A percentile compares a stretch with the other conserved stretches of the same genome.
Evolutionary conservation across 2,888 invertebrate genomes (phyloP).

Genomic region (Flexamia atlantica): DNA sequence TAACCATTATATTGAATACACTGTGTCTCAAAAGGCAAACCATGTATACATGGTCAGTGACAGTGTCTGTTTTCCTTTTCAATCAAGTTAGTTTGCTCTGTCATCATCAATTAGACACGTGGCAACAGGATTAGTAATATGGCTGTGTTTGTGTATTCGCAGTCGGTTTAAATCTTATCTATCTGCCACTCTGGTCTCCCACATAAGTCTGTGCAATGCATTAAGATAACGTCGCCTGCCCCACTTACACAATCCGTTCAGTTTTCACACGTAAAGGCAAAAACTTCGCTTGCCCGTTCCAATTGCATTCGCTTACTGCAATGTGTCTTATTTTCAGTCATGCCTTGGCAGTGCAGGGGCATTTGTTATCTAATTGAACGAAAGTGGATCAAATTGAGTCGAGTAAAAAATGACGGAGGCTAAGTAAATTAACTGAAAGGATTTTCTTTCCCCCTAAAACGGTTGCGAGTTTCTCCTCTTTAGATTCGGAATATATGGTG

Average conservation of each 20-base stretch:
- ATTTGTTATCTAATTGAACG: background rate
- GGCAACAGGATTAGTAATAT: too few relatives aligned
- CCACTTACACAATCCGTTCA: background rate
- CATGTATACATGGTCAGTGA: too few relatives aligned
- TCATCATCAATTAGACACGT: too few relatives aligned
- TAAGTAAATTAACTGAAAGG: constrained; percentile 11
- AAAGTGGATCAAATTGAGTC: constrained; percentile 6
- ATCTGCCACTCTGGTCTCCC: background rate
- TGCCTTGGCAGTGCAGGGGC: background rate
- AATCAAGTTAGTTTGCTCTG: too few relatives aligned
- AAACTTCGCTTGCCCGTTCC: constrained; percentile 15
- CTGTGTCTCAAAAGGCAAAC: too few relatives aligned
- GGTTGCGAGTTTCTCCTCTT: background rate
- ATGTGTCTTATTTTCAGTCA: background rate
- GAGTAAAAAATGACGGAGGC: background rate
- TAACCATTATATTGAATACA: too few relatives aligned
- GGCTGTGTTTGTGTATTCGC: too few relatives aligned
- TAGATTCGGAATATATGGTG: background rate
- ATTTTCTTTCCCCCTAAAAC: background rate
- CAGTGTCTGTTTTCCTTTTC: too few relatives aligned
- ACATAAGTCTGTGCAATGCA: background rate
- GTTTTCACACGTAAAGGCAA: constrained; percentile 12
- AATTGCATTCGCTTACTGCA: constrained; percentile 6
- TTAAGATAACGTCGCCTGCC: constrained; percentile 13
- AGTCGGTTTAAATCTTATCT: too few relatives aligned